Evolutionary conservation across 35 echinoderm and acorn worm genomes (phyloP), one percentile per base, ranked within the genome.

Genomic region (Heliocidaris erythrogramma): DNA sequence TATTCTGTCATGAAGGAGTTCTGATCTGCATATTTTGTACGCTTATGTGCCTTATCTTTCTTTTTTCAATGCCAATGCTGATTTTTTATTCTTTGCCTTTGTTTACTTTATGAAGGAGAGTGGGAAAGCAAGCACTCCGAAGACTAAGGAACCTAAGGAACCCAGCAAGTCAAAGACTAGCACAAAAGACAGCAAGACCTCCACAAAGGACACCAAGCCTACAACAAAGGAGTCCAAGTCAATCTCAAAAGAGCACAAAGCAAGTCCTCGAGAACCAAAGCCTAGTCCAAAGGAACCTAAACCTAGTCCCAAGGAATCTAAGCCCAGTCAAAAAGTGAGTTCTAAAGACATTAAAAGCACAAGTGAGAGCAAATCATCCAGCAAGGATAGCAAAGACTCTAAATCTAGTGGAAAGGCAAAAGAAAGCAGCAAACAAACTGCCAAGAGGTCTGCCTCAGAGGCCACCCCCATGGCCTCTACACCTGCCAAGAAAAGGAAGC

Each of bases 401-500:
- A 92, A 94, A 30, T 31, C 96, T 87, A 92, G 78, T 59, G 60
- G 78, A 27, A 95, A 97, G 92, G 42, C 95, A n/a, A 94, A 96
- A 91, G 49, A 49, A 31, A 49, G 86, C 48, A 30, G 92, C 47
- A 94, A 97, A 71, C 60, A 95, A 32, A 30, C 95, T 50, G 32
- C 94, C 9, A 95, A 96, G 49, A 94, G 69, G 30, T 56, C 61
- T 24, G 11, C 49, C 13, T n/a, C 48, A 11, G 59, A 91, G 88
- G 10, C 59, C 47, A 61, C 94, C 78, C 47, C 94, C 2, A 90
- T 88, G 47, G 49, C 94, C 42, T 90, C 96, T 48, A 71, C 96
- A 14, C 87, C 96, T 49, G 93, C 93, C 49, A 97, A 97, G 87
- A 97, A 97, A 71, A 96, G 97, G 18, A 97, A 97, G 60, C 94